Conservation (phyloP, 2,797 vertebrate genomes). For the Lindbergichthys nudifrons region DNA sequence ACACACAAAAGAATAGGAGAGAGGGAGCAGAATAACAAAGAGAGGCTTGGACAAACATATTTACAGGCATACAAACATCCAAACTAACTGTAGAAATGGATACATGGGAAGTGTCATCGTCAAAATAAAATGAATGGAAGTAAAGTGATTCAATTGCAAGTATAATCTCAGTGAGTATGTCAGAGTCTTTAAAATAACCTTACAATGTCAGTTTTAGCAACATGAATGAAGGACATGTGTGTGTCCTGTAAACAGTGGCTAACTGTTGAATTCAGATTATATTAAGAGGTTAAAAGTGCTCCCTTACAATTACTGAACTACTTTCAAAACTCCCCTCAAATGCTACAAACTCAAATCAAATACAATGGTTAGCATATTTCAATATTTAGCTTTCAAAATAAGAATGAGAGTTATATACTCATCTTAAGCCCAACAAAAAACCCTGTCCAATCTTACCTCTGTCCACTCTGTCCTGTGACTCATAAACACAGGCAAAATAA, state of each 20-base stretch:
- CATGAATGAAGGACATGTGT: background rate
- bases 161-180: background rate
- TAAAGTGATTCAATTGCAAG: background rate
- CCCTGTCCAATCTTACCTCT: conserved; percentile 58
- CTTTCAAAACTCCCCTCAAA: background rate
- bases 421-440: background rate
- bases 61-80: conserved; percentile 13
- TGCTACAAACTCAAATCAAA: background rate
- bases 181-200: background rate
- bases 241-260: background rate
- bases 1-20: conserved; percentile 27
- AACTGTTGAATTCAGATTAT: background rate
- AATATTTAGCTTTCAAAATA: conserved; percentile 1
- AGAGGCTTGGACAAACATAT: conserved; percentile 14
- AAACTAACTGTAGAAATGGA: background rate
- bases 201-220: background rate
- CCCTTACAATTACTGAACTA: background rate
- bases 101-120: background rate
- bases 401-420: too few species aligned
- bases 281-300: background rate
- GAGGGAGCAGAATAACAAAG: conserved; percentile 32
- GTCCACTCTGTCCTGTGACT: conserved; percentile 44
- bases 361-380: background rate
- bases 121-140: background rate
- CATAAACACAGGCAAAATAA: conserved; percentile 34